A percentile compares a stretch with the other conserved stretches of the same genome.
Evolutionary conservation across 2,113 vertebrate genomes (phyloP).

Genomic region (Lepisosteus osseus): DNA sequence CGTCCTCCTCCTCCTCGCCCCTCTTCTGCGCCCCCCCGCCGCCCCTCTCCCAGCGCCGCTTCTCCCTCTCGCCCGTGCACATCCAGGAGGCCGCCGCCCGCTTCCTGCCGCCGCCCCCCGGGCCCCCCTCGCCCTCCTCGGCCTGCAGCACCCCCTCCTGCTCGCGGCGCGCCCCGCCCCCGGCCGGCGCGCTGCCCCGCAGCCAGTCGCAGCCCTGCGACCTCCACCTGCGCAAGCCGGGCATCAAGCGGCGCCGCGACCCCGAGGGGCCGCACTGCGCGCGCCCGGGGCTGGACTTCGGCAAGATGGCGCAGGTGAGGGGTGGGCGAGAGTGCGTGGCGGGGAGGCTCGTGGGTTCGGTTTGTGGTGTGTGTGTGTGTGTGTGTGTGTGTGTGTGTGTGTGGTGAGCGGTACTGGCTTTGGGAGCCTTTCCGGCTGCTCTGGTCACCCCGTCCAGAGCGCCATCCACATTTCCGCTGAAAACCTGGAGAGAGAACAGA

Average conservation of each 20-base stretch:
- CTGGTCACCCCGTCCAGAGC: no score
- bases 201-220: conserved; percentile 86
- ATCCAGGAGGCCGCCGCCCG: conserved; percentile 66
- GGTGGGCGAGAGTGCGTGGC: neutral
- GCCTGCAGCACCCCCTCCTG: conserved; percentile 72
- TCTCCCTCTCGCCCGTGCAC: conserved; percentile 82
- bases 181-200: conserved; percentile 57
- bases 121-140: conserved; percentile 65
- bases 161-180: conserved; percentile 56
- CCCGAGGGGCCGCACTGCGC: conserved; percentile 64
- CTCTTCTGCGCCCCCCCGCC: conserved; percentile 62
- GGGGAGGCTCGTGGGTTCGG: neutral
- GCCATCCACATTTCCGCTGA: no score
- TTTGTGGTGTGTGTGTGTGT: no score
- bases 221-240: conserved; percentile 70
- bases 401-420: no score
- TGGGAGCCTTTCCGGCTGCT: no score
- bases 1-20: conserved; percentile 53
- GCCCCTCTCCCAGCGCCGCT: conserved; percentile 63
- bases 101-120: conserved; percentile 61
- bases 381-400: no score
- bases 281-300: conserved; percentile 71
- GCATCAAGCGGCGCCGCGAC: conserved; percentile 59
- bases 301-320: conserved; percentile 77
- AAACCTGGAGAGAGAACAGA: no score